Evolutionary conservation across 1,140 invertebrate species (phyloP), one percentile per base, ranked within the genome.

Genomic region (Chelonus insularis): DNA sequence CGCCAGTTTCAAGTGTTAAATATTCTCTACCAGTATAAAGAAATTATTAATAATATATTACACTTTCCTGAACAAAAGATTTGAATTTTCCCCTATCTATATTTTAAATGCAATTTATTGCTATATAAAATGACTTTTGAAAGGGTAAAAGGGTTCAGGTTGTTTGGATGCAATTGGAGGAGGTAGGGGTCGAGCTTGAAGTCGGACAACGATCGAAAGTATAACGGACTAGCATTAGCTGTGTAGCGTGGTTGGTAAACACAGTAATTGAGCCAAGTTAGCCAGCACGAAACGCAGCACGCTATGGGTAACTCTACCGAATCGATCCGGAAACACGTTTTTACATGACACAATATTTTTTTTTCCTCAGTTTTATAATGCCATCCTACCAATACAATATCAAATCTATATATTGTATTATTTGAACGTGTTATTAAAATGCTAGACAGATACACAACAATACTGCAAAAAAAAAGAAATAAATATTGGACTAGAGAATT

Each of bases 191-290:
- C 52, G 57, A 56, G 18, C 41, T 48, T 37, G 36, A 20, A 25
- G 45, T 48, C n/a, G 18, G 21, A 48, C 45, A 48, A 18, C 52
- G 57, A 64, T 64, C 56, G 62, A 64, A 64, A 60, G 57, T 64
- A 64, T 64, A 64, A 64, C 62, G 62, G 62, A 7, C 21, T 25
- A 36, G 32, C 54, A 59, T 59, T 64, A 64, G n/a, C 51, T 11
- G 45, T 59, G 57, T 64, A 58, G 55, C 48, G 25, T 47, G 52
- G 57, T 45, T 39, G 59, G 58, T 65, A 65, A 65, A 61, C 59
- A 65, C 63, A 48, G 63, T 65, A 65, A 65, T 65, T 65, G 63
- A 65, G 59, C 59, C 43, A 14, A 57, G 63, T 65, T 65, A 58
- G 54, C 47, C 47, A 45, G 57, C 63, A 65, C 63, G 59, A 61